Percentiles rank a stretch among this genome's conserved stretches.
Conservation (phyloP, 2,888 invertebrate genomes). For the Argyra leucocephala region DNA sequence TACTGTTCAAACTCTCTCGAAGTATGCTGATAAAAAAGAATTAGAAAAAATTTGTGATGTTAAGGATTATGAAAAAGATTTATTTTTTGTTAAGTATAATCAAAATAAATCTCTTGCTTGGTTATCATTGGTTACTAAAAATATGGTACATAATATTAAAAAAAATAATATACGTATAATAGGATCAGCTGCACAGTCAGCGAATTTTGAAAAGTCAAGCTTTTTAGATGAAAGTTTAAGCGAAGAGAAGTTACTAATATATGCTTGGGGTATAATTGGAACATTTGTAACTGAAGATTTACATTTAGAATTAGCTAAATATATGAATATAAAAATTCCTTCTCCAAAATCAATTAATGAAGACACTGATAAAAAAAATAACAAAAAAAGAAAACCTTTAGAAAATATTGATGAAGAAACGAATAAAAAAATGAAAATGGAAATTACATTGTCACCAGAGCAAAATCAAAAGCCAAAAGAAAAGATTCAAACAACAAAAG, state of each 20-base stretch:
- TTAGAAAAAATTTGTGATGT: neutral
- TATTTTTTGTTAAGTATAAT: neutral
- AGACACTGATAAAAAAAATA: neutral
- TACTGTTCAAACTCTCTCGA: neutral
- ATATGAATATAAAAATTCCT: neutral
- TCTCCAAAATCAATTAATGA: neutral
- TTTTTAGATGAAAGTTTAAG: neutral
- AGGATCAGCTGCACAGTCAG: neutral
- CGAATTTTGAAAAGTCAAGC: neutral
- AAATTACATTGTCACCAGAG: neutral
- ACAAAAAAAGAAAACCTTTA: neutral
- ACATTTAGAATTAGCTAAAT: neutral
- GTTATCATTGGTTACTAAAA: neutral
- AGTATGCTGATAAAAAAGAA: neutral
- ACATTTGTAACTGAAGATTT: neutral
- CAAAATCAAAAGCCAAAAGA: neutral
- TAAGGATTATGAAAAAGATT: neutral
- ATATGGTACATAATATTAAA: neutral
- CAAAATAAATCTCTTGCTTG: neutral
- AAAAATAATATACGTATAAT: neutral
- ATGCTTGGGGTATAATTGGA: neutral
- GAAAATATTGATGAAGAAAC: neutral
- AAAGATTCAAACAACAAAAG: slow-evolving; percentile 51
- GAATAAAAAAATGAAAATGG: neutral
- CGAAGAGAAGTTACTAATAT: neutral